These are phyloP conservation scores for Labeo catla DNA, from an alignment of 2,113 vertebrate species.

Conservation along the genomic window DNA sequence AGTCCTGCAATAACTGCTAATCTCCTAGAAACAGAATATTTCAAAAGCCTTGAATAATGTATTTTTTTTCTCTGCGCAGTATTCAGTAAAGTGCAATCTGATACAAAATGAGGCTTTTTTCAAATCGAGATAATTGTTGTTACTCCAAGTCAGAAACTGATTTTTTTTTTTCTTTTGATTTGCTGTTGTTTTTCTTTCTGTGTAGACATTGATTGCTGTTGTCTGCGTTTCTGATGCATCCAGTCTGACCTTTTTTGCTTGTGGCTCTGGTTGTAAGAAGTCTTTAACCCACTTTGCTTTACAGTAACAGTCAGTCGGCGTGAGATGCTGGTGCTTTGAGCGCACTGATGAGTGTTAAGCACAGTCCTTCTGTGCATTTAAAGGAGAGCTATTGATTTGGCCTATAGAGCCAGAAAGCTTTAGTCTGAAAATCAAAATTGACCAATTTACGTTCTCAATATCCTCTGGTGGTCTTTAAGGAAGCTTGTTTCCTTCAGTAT, in stretches of 20 bases:
- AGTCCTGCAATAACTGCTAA: conserved; percentile 48
- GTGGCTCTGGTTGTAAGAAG: background rate
- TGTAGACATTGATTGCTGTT: background rate
- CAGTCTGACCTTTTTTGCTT: background rate
- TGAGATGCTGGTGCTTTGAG: background rate
- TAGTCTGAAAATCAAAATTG: background rate
- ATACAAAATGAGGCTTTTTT: conserved; percentile 9
- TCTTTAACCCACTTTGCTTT: conserved; percentile 34
- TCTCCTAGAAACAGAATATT: conserved; percentile 47
- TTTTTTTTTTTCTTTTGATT: background rate
- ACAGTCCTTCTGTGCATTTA: conserved; percentile 20
- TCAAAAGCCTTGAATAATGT: conserved; percentile 23
- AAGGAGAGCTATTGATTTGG: conserved; percentile 38
- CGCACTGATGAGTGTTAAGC: conserved; percentile 25
- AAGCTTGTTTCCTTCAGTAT: background rate
- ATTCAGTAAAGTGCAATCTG: conserved; percentile 48
- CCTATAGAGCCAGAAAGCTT: conserved; percentile 15
- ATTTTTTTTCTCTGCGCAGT: conserved; percentile 15
- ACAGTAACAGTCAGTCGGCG: background rate
- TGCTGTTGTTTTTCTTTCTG: background rate
- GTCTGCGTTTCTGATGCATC: background rate
- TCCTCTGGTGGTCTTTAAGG: background rate
- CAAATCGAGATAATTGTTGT: background rate
- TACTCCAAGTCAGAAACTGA: background rate
- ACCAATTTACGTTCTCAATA: background rate